These are phyloP conservation scores for Pyrgus malvae DNA, from an alignment of 2,888 invertebrate genomes.

Conservation along the genomic window DNA sequence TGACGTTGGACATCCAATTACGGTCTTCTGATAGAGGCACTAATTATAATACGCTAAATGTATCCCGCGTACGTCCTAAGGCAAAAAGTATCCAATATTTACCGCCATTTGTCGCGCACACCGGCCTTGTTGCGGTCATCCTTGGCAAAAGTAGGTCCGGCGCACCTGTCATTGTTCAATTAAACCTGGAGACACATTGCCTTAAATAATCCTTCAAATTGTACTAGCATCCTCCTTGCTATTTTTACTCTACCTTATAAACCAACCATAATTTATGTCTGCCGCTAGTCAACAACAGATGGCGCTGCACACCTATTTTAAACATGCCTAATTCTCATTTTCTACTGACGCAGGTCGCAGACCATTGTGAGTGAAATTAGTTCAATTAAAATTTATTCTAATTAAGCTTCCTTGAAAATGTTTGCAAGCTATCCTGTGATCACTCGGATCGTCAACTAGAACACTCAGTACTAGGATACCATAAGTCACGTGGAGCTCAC, in stretches of 20 bases:
- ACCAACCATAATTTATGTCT: conserved; percentile 32
- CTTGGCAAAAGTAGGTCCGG: conserved; percentile 60
- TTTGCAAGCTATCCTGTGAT: conserved; percentile 51
- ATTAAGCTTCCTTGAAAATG: background rate
- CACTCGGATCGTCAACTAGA: conserved; percentile 78
- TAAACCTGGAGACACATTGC: conserved; percentile 71
- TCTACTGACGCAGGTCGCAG: background rate
- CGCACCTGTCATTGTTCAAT: conserved; percentile 74
- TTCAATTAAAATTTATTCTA: background rate
- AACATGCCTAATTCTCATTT: background rate
- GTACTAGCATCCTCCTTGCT: conserved; percentile 24
- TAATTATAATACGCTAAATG: conserved; percentile 63
- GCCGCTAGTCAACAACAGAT: conserved; percentile 66
- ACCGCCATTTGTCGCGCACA: conserved; percentile 59
- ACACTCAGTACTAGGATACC: conserved; percentile 69
- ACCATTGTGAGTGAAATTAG: background rate
- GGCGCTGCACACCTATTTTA: conserved; percentile 47
- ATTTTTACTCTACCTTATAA: conserved; percentile 34
- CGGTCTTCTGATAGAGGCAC: conserved; percentile 61
- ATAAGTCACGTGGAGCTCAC: conserved; percentile 48
- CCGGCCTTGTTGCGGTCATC: conserved; percentile 67
- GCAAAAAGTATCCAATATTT: conserved; percentile 59
- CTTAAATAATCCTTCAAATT: conserved; percentile 65
- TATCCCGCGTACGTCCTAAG: conserved; percentile 45
- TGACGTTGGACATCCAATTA: conserved; percentile 47